Conservation (phyloP, 2,113 vertebrate species). For the Theristicus caerulescens region DNA sequence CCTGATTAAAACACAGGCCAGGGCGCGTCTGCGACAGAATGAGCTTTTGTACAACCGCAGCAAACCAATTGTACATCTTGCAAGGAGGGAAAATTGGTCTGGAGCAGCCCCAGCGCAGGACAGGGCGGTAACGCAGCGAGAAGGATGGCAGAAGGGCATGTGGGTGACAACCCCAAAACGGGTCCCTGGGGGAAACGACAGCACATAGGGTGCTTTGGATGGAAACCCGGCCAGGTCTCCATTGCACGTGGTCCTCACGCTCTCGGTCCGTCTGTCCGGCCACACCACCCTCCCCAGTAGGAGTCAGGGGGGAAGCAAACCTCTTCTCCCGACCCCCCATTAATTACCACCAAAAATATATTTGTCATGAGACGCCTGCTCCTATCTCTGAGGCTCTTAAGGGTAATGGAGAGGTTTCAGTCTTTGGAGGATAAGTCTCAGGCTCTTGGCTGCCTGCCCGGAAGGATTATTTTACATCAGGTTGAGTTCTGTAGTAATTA, state of each 20-base stretch:
- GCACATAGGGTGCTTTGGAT: rapidly evolving
- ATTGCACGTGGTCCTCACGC: rapidly evolving
- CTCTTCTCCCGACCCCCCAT: neutral
- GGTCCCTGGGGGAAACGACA: rapidly evolving
- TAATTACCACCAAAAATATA: constrained; percentile 40
- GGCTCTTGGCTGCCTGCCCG: constrained; percentile 68
- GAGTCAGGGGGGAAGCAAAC: neutral
- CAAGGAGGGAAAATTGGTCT: neutral
- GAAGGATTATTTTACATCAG: constrained; percentile 80
- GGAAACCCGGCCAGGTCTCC: neutral
- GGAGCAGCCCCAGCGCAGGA: neutral
- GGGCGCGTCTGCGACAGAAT: rapidly evolving
- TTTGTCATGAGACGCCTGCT: constrained; percentile 33
- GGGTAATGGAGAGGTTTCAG: constrained; percentile 70
- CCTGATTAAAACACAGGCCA: neutral
- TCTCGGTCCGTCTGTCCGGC: rapidly evolving
- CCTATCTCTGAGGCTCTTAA: constrained; percentile 53
- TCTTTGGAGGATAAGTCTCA: constrained; percentile 65
- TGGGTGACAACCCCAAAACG: rapidly evolving
- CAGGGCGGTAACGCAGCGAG: rapidly evolving
- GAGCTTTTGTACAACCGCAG: neutral
- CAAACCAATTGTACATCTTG: rapidly evolving
- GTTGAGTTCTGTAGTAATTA: constrained; percentile 80
- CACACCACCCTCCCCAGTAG: rapidly evolving
- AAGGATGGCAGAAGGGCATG: rapidly evolving